These are phyloP conservation scores for Mimumesa dahlbomi DNA, from an alignment of 2,888 invertebrate genomes.

Conservation along the genomic window DNA sequence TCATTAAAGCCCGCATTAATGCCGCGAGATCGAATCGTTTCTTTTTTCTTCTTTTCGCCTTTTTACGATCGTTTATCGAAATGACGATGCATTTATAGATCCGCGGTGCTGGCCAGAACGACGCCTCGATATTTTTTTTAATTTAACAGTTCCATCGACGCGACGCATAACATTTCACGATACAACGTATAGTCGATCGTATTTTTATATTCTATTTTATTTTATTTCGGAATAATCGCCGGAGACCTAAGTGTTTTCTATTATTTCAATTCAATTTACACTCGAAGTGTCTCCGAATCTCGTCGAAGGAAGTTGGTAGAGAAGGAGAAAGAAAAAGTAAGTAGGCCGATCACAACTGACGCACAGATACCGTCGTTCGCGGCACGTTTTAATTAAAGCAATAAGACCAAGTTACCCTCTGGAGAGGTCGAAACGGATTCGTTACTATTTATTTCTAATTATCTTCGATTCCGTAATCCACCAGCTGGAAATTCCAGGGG, in stretches of 20 bases:
- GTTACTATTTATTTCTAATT: constrained; percentile 80
- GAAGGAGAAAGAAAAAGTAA: constrained; percentile 32
- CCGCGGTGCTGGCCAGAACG: constrained; percentile 62
- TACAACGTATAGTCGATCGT: no score
- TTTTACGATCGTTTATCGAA: constrained; percentile 29
- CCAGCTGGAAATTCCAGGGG: constrained; percentile 38
- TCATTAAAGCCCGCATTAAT: constrained; percentile 60
- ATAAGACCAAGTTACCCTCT: constrained; percentile 69
- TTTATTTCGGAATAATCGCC: no score
- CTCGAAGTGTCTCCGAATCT: constrained; percentile 77
- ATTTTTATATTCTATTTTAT: no score
- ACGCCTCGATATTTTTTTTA: constrained; percentile 33
- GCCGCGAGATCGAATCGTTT: constrained; percentile 40
- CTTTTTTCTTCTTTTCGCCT: constrained; percentile 7
- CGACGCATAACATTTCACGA: no score
- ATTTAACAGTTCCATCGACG: no score
- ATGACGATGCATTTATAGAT: constrained; percentile 33
- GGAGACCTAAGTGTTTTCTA: no score
- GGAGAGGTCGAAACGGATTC: constrained; percentile 44
- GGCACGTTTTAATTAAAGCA: constrained; percentile 77
- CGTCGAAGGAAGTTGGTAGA: constrained; percentile 62
- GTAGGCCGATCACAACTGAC: constrained; percentile 38
- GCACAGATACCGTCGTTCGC: constrained; percentile 42
- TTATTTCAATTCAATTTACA: constrained; percentile 72
- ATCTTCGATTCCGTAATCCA: constrained; percentile 78